phyloP scores from a whole-genome alignment of 1,140 invertebrate species.

The Macrostomum lignano region DNA sequence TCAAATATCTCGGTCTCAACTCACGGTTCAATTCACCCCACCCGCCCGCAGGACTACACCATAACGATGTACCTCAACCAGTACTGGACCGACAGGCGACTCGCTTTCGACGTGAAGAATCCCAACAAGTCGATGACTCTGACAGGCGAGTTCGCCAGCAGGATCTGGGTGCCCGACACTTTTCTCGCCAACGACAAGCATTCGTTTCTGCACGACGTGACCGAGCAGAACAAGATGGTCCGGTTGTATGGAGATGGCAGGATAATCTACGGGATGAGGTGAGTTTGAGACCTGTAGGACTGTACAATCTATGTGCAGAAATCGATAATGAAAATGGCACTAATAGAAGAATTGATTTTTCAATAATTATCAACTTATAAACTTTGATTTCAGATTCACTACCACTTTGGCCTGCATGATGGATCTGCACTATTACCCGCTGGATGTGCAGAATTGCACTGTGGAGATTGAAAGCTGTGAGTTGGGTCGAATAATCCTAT shows the following conservation, averaged over 20 bases:
- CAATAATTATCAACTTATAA: no score
- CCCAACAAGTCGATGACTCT: constrained; percentile 53
- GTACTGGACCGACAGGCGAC: constrained; percentile 81
- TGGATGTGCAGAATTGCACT: constrained; percentile 88
- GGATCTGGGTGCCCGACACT: constrained; percentile 92
- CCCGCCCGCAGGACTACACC: constrained; percentile 67
- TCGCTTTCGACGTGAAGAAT: constrained; percentile 48
- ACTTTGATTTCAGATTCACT: constrained; percentile 61
- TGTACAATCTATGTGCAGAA: no score
- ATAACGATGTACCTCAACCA: constrained; percentile 93
- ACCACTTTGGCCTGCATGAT: constrained; percentile 92
- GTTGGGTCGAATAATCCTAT: constrained; percentile 27
- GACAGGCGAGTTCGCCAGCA: constrained; percentile 80
- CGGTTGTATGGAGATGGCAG: constrained; percentile 59
- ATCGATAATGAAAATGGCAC: no score
- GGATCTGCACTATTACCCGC: constrained; percentile 91
- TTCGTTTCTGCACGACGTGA: constrained; percentile 86
- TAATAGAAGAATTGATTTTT: no score
- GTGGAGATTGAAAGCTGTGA: constrained; percentile 96
- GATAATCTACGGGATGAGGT: constrained; percentile 77
- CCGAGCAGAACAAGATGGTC: constrained; percentile 83
- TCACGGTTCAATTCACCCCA: background rate
- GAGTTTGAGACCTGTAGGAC: no score
- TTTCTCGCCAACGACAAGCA: constrained; percentile 96
- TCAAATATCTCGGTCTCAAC: background rate